Base-by-base conservation (phyloP, 2,888 invertebrate genomes). In the Sarcophaga subvicina region DNA sequence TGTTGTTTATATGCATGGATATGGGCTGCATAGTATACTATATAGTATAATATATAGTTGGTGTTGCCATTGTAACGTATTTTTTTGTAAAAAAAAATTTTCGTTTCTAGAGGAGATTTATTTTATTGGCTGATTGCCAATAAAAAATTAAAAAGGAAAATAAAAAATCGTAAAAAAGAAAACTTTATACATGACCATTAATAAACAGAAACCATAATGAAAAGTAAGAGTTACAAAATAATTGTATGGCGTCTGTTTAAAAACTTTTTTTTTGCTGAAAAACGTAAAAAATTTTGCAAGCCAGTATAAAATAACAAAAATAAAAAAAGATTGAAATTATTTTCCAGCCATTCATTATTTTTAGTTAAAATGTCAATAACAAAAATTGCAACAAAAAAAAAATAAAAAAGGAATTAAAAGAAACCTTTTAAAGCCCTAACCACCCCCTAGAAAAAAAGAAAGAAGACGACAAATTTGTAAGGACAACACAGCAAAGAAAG, bases 171-270 rank as follows among this genome's bases (percentile, higher is more conserved):
- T 47, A 64, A 59, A 70, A 72, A 69, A 60, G 45, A 54, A 25
- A 66, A 49, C 20, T 22, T 47, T 63, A 69, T 70, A 73, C 63
- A 80, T 62, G 47, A 64, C 72, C 72, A 83, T 83, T 73, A 37
- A 82, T 59, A 81, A 79, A 47, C 72, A 71, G 14, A 73, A 64
- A 20, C 27, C 64, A 25, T 64, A 70, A 75, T 81, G 75, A 84
- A 87, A 87, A 87, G 87, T 87, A 84, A 87, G 79, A 87, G 87
- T 87, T 84, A 47, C 47, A 70, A 54, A 27, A 14, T 75, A 45
- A 64, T 78, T 47, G 8, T 64, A 49, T 76, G 69, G 47, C 45
- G n/a, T 71, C 10, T 45, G 49, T 80, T 80, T 8, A 5, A 14
- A 54, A 54, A 2, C 5, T n/a, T 25, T 45, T 11, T 45, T 75